Evolutionary conservation across 2,113 vertebrate species (phyloP), one percentile per base, ranked within the genome.

Genomic region (Thryonomys swinderianus): DNA sequence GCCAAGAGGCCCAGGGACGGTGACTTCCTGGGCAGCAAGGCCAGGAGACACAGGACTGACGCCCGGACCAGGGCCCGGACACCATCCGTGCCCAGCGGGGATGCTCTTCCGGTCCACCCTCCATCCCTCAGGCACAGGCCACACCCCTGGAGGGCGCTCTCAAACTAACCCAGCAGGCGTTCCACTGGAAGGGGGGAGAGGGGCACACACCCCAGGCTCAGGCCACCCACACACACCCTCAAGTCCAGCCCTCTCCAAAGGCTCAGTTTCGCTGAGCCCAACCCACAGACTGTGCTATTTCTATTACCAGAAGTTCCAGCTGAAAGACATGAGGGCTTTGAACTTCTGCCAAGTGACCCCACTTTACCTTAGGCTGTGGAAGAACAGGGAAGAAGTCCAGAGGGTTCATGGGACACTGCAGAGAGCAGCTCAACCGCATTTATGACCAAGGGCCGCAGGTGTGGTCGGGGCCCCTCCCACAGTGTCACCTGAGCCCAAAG

Each of bases 231-330:
- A 1, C 3, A 30, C 53, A 0, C 3, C 37, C 69, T 18, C 51
- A 20, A 16, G 9, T 5, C 51, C 3, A 0, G 74, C 5, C 17
- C 61, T 25, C 6, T 2, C 51, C 5, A 11, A 81, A 34, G 37
- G 67, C 45, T 21, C 3, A 37, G 18, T 32, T 23, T 55, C 45
- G 2, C 37, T 12, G 0, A 3, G n/a, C 57, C 20, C 79, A 1
- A 1, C 3, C 10, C 80, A 23, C 59, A n/a, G n/a, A 8, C 2
- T 9, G 6, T 1, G 0, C 17, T 3, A 5, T 27, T 8, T 18
- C n/a, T 1, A 8, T 11, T 10, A n/a, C 37, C 48, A 42, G 27
- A 90, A 42, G 48, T 37, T 51, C 64, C 32, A 11, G 25, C 0
- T 8, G 2, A 32, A 48, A 64, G 74, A 37, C 0, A 20, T 0